Conservation (phyloP, 2,797 vertebrate species). For the Emydoidea blandingii region DNA sequence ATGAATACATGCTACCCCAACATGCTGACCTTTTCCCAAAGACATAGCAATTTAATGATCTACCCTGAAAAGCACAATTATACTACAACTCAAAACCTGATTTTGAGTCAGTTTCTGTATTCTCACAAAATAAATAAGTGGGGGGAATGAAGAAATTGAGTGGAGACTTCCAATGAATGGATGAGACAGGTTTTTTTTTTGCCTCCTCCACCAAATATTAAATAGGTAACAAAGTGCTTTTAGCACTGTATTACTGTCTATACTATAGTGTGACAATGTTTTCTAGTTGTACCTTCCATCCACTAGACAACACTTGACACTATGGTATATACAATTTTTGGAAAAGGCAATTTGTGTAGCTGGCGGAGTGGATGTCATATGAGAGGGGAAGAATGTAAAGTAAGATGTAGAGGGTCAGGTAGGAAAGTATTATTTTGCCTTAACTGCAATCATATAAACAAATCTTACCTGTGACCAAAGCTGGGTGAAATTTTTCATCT, state of each 20-base stretch:
- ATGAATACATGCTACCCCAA: slow-evolving; percentile 81
- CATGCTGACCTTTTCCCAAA: slow-evolving; percentile 80
- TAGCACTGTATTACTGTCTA: neutral
- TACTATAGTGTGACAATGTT: no score
- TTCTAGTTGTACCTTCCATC: neutral
- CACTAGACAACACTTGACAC: neutral
- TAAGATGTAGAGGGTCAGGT: neutral
- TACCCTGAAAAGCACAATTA: slow-evolving; percentile 83
- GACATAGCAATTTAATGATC: slow-evolving; percentile 84
- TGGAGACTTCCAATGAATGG: neutral
- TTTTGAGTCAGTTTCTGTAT: slow-evolving; percentile 77
- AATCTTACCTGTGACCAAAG: neutral
- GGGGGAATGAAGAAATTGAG: slow-evolving; percentile 25
- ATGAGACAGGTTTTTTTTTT: neutral
- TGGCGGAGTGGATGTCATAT: neutral
- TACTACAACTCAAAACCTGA: slow-evolving; percentile 78
- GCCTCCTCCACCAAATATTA: neutral
- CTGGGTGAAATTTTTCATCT: neutral
- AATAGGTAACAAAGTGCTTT: neutral
- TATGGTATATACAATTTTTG: neutral
- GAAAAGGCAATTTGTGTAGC: neutral
- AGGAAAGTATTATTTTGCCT: neutral
- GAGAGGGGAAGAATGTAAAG: neutral
- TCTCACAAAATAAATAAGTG: slow-evolving; percentile 77
- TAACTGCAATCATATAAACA: neutral